These are phyloP conservation scores for Drosophila quasianomalipes DNA, from an alignment of 2,888 invertebrate species.

Conservation along the genomic window DNA sequence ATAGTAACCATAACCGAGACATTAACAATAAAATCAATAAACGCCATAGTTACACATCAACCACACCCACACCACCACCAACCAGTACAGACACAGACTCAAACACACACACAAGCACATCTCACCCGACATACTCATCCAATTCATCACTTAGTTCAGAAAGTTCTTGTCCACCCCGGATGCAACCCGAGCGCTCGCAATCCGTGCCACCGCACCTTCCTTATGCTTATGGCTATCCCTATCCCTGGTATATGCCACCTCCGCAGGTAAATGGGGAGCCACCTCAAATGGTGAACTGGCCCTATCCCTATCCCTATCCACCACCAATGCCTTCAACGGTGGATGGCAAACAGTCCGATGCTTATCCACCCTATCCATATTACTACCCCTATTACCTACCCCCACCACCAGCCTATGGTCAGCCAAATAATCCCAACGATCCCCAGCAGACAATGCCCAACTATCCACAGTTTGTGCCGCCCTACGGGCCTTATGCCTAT, in stretches of 20 bases:
- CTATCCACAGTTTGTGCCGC: slow-evolving; percentile 68
- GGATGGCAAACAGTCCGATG: slow-evolving; percentile 61
- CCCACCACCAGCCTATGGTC: slow-evolving; percentile 65
- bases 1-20: slow-evolving; percentile 59
- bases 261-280: slow-evolving; percentile 50
- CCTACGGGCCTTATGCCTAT: slow-evolving; percentile 67
- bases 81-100: slow-evolving; percentile 20
- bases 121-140: slow-evolving; percentile 67
- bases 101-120: slow-evolving; percentile 34
- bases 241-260: slow-evolving; percentile 82
- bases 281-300: slow-evolving; percentile 68
- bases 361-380: slow-evolving; percentile 76
- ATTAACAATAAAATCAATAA: slow-evolving; percentile 77
- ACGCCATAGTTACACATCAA: slow-evolving; percentile 68
- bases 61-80: slow-evolving; percentile 44
- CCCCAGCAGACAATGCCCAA: slow-evolving; percentile 31
- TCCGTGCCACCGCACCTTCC: slow-evolving; percentile 75
- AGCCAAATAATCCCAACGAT: slow-evolving; percentile 39
- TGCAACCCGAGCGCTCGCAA: slow-evolving; percentile 68
- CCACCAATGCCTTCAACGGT: slow-evolving; percentile 63
- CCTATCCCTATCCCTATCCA: slow-evolving; percentile 79
- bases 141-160: slow-evolving; percentile 78
- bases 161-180: slow-evolving; percentile 49
- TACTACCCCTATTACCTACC: slow-evolving; percentile 79
- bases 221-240: slow-evolving; percentile 81